Evolutionary conservation across 1,140 invertebrate genomes (phyloP), one percentile per base, ranked within the genome.

Genomic region (Leptopilina clavipes): DNA sequence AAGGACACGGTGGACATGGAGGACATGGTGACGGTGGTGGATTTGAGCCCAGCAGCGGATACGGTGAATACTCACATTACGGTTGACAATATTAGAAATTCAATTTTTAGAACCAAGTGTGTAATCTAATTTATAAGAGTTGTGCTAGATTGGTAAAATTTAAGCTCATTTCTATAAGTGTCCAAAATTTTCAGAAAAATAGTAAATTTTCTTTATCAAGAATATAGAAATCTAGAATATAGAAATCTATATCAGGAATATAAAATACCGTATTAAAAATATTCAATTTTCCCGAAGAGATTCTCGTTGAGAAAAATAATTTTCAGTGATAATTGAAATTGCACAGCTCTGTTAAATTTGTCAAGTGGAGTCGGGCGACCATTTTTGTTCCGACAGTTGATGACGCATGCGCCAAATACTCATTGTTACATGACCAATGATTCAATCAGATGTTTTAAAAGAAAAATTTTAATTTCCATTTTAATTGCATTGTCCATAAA

Each of bases 101-200:
- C 45, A 18, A 45, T 31, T 40, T n/a, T 12, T 65, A 37, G 19
- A 65, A 6, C n/a, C 11, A 65, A 65, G 3, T 65, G 3, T 65
- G 14, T 14, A 12, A 22, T 65, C 37, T 5, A 40, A 40, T 3
- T 40, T 40, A 31, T 2, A 31, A 12, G 10, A 71, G 77, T 40
- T 82, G 83, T 11, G 84, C 83, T 37, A 83, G 84, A 7, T 82
- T 82, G n/a, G n/a, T n/a, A n/a, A n/a, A n/a, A n/a, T n/a, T n/a
- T n/a, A n/a, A n/a, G n/a, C n/a, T n/a, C n/a, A n/a, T n/a, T n/a
- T n/a, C n/a, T n/a, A n/a, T n/a, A n/a, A n/a, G n/a, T n/a, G n/a
- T n/a, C n/a, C n/a, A n/a, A n/a, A n/a, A n/a, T n/a, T n/a, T n/a
- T n/a, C n/a, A n/a, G n/a, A n/a, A n/a, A n/a, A n/a, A n/a, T n/a